A percentile compares a stretch with the other conserved stretches of the same genome.
Evolutionary conservation across 2,797 vertebrate species (phyloP).

Genomic region (Poliocrania exsul): DNA sequence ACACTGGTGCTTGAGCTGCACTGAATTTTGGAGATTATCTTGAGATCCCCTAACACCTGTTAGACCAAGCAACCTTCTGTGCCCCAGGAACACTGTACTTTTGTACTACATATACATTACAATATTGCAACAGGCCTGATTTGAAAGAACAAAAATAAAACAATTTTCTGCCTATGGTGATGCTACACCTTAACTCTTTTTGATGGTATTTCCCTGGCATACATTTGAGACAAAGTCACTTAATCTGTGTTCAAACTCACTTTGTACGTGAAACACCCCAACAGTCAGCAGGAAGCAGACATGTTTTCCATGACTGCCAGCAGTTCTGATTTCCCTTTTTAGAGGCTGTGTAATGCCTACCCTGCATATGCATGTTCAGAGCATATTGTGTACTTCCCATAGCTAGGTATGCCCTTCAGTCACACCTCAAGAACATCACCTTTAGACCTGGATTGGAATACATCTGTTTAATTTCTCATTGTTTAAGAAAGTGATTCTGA

Average conservation of each 20-base stretch:
- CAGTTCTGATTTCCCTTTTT: not conserved
- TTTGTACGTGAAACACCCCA: not conserved
- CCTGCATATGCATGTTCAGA: not conserved
- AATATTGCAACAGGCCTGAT: not conserved
- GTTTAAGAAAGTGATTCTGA: slow-evolving; percentile 1
- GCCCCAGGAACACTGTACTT: not conserved
- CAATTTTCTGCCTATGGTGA: not conserved
- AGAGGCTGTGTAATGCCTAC: not conserved
- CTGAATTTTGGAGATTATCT: not conserved
- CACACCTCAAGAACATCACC: slow-evolving; percentile 4
- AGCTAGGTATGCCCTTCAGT: not conserved
- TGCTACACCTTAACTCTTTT: not conserved
- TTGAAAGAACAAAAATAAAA: not conserved
- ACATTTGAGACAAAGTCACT: not conserved
- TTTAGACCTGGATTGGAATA: slow-evolving; percentile 22
- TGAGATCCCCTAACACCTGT: not conserved
- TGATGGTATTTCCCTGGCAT: not conserved
- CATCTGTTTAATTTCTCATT: not conserved
- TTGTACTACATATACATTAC: not conserved
- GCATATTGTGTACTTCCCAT: not conserved
- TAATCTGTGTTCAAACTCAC: not conserved
- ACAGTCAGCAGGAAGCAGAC: not conserved
- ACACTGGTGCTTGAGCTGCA: not conserved
- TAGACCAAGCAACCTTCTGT: not conserved
- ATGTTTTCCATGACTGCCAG: not conserved